Evolutionary conservation across 2,888 invertebrate species (phyloP).

Genomic region (Machimus rusticus): DNA sequence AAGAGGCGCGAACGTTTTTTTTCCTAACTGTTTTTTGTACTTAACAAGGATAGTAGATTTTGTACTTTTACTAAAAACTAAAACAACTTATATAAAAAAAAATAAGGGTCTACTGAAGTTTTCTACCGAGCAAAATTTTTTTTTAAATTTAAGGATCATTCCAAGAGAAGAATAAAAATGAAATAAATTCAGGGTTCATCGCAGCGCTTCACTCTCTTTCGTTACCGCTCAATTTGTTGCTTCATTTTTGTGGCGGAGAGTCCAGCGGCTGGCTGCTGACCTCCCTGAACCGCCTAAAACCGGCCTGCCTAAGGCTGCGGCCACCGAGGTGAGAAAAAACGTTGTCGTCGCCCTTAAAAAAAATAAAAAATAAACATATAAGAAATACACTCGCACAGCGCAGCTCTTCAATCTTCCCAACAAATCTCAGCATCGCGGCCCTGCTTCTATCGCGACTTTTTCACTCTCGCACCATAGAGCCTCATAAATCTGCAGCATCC

Average conservation of each 20-base stretch:
- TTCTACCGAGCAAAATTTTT: neutral
- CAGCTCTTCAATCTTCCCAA: neutral
- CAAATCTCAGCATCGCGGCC: neutral
- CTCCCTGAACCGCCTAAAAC: neutral
- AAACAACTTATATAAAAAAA: neutral
- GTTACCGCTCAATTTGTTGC: neutral
- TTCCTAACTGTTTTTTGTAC: conserved; percentile 31
- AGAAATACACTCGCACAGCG: neutral
- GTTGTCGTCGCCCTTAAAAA: neutral
- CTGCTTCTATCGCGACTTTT: neutral
- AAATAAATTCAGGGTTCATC: neutral
- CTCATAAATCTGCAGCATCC: neutral
- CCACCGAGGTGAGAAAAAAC: neutral
- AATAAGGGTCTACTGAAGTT: neutral
- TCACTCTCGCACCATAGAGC: neutral
- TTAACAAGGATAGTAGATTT: conserved; percentile 31
- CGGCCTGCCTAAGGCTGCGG: neutral
- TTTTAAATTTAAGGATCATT: conserved; percentile 25
- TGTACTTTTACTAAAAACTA: conserved; percentile 39
- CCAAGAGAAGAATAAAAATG: neutral
- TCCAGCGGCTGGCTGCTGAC: neutral
- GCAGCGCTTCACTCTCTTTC: neutral
- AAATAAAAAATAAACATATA: neutral
- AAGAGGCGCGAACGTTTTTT: conserved; percentile 15
- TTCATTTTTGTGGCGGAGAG: neutral